Evolutionary conservation across 2,797 vertebrate genomes (phyloP).

Genomic region (Helicolenus hilgendorfi): DNA sequence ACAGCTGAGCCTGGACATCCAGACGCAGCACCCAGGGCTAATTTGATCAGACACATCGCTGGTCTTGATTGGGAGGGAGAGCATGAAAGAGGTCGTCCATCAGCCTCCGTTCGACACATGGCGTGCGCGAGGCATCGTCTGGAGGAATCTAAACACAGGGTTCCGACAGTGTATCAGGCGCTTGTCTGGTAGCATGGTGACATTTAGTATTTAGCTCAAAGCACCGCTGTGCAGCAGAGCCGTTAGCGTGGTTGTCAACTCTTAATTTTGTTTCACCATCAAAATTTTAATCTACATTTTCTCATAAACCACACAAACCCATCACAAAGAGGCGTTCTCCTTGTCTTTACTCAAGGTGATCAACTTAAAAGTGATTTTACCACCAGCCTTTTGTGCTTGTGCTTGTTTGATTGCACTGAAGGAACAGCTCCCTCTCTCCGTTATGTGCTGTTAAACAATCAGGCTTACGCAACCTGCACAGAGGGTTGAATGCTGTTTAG

Average conservation of each 20-base stretch:
- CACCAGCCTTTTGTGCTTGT: background rate
- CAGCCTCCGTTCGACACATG: conserved; percentile 28
- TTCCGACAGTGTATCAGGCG: conserved; percentile 1
- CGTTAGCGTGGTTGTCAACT: background rate
- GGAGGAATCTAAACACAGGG: conserved; percentile 25
- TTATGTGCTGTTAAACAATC: background rate
- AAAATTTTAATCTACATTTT: background rate
- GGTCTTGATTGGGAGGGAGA: conserved; percentile 52
- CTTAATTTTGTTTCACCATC: background rate
- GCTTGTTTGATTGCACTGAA: background rate
- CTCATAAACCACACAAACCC: background rate
- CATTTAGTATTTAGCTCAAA: background rate
- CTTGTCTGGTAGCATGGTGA: background rate
- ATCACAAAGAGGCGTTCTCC: background rate
- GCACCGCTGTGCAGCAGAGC: background rate
- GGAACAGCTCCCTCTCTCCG: background rate
- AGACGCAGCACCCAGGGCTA: conserved; percentile 63
- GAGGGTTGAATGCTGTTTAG: background rate
- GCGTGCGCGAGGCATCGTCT: conserved; percentile 26
- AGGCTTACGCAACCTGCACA: background rate
- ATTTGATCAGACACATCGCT: conserved; percentile 75
- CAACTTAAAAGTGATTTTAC: background rate
- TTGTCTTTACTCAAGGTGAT: background rate
- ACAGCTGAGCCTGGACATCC: conserved; percentile 77
- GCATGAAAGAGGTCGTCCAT: conserved; percentile 55